Percentiles rank a stretch among this genome's conserved stretches.
Conservation (phyloP, 23 tunicate genomes). For the Oikopleura albicans region DNA sequence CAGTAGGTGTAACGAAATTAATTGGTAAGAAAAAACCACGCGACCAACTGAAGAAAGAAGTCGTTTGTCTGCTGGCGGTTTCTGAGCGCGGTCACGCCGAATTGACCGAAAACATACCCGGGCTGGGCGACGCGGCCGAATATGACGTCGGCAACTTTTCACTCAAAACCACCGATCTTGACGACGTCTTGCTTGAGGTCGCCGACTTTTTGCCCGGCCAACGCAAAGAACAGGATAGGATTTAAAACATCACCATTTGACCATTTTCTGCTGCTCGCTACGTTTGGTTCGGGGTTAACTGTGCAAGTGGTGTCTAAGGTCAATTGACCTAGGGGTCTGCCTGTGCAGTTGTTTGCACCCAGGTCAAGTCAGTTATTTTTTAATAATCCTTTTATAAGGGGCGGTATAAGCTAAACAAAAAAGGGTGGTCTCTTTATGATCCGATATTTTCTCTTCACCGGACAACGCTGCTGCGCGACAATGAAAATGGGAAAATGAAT, state of each 20-base stretch:
- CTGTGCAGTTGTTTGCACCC: neutral
- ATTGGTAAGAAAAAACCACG: neutral
- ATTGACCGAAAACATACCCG: neutral
- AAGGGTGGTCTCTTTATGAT: neutral
- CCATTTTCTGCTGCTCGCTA: too few relatives aligned
- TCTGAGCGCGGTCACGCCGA: neutral
- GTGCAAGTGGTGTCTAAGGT: neutral
- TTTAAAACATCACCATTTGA: too few relatives aligned
- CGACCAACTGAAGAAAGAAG: neutral
- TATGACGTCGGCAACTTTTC: neutral
- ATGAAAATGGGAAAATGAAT: neutral
- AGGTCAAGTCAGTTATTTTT: too few relatives aligned
- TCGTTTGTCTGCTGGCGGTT: neutral
- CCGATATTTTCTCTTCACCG: slow-evolving; percentile 9
- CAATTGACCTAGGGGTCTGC: neutral
- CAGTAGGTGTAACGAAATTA: neutral
- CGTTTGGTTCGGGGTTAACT: too few relatives aligned
- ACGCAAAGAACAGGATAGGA: neutral
- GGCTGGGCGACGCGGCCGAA: neutral
- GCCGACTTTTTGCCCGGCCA: neutral
- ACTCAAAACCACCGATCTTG: neutral
- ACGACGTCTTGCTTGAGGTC: neutral
- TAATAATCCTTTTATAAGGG: too few relatives aligned
- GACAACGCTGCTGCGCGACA: neutral
- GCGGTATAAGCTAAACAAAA: too few relatives aligned